Base-by-base conservation (phyloP, 2,797 vertebrate species). In the Helostoma temminkii region DNA sequence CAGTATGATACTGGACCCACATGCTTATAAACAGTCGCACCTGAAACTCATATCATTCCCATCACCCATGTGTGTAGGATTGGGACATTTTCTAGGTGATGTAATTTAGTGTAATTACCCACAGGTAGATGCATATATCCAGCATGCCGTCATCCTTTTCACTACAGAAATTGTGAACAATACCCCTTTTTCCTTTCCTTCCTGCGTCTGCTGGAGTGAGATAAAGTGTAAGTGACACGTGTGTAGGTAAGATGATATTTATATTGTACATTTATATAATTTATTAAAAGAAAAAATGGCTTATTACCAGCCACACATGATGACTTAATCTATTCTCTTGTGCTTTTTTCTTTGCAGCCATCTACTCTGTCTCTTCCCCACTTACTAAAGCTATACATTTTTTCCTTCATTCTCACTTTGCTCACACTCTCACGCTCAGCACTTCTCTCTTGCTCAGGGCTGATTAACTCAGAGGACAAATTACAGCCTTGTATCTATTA, bases 401-500 rank as follows among this genome's bases (percentile, higher is more conserved):
- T 45, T 39, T 24, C 18, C 34, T 30, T 42, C 16, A 21, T n/a
- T 15, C 18, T 37, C 26, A n/a, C 26, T 45, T 59, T 47, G 41
- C 49, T 52, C 48, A 22, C 34, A 25, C 32, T 64, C 71, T 66
- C n/a, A 1, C 18, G 59, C 53, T 78, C 28, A n/a, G n/a, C n/a
- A n/a, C 71, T 70, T 56, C 50, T 64, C 66, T 52, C 49, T 52
- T 32, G 32, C 82, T 69, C 72, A 57, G 59, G 57, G 21, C 79
- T 87, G 80, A 90, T 91, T 87, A 88, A 87, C 84, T 86, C 84
- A 15, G 47, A 76, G 81, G 78, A 90, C 87, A 86, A 86, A 91
- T 88, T 85, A 76, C 82, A 84, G 74, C 71, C 80, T 57, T 69
- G 87, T 78, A 64, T 80, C 85, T 66, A 82, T 89, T 86, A 90